These are phyloP conservation scores for Pristiophorus japonicus DNA, from an alignment of 2,113 vertebrate genomes.

Conservation along the genomic window DNA sequence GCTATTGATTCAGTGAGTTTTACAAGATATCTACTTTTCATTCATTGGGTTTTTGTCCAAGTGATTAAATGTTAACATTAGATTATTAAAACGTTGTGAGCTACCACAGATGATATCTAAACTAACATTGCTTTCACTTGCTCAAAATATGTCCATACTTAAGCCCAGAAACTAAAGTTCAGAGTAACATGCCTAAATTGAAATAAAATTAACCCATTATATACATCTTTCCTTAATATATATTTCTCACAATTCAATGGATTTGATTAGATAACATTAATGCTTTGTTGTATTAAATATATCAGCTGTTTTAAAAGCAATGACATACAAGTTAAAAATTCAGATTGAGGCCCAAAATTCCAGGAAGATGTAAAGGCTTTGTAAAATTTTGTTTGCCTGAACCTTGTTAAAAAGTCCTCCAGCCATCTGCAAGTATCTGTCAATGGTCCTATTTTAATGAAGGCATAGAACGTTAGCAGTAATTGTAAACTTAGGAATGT, in stretches of 20 bases:
- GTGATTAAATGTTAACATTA: not conserved
- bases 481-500: slow-evolving; percentile 79
- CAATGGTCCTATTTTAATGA: slow-evolving; percentile 51
- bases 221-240: not conserved
- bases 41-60: not conserved
- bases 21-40: not conserved
- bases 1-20: not conserved
- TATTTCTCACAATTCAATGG: not conserved
- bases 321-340: slow-evolving; percentile 13
- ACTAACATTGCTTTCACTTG: not conserved
- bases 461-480: slow-evolving; percentile 68
- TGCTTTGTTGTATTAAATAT: slow-evolving; percentile 61
- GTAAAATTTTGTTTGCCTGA: slow-evolving; percentile 27
- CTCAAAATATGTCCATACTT: not conserved
- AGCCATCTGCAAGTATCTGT: slow-evolving; percentile 79
- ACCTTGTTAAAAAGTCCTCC: slow-evolving; percentile 35
- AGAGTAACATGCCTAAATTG: not conserved
- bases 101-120: not conserved
- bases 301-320: slow-evolving; percentile 5
- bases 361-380: slow-evolving; percentile 34
- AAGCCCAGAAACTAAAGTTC: not conserved
- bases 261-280: slow-evolving; percentile 43
- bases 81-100: not conserved
- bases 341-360: slow-evolving; percentile 29
- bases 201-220: not conserved